phyloP scores from a whole-genome alignment of 1,140 invertebrate species.

The Hypothenemus hampei region DNA sequence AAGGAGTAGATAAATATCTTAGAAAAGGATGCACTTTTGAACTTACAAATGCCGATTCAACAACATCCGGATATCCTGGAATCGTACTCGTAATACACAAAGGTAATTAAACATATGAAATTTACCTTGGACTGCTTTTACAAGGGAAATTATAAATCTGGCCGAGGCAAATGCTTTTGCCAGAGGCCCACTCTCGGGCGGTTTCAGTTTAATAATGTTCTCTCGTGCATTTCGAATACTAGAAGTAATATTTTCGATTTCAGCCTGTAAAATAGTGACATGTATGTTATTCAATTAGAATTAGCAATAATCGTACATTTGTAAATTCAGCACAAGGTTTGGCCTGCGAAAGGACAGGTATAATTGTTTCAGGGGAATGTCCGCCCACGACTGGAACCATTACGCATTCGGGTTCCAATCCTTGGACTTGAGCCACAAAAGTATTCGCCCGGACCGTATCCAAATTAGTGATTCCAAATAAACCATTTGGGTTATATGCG shows the following conservation, averaged over 20 bases:
- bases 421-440: slow-evolving; percentile 55
- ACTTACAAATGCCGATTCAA: slow-evolving; percentile 54
- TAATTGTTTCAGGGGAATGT: slow-evolving; percentile 69
- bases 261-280: slow-evolving; percentile 39
- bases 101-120: not conserved
- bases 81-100: slow-evolving; percentile 25
- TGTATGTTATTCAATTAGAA: too few species aligned
- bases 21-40: slow-evolving; percentile 45
- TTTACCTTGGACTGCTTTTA: slow-evolving; percentile 42
- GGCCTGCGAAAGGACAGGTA: slow-evolving; percentile 74
- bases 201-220: slow-evolving; percentile 32
- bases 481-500: slow-evolving; percentile 60
- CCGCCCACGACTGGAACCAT: slow-evolving; percentile 80
- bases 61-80: slow-evolving; percentile 46
- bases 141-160: slow-evolving; percentile 53
- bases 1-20: slow-evolving; percentile 45
- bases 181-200: slow-evolving; percentile 42
- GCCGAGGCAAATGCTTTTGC: slow-evolving; percentile 53
- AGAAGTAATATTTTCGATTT: slow-evolving; percentile 44
- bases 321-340: slow-evolving; percentile 50
- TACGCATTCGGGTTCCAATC: slow-evolving; percentile 60
- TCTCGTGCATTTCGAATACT: slow-evolving; percentile 41
- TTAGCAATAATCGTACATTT: slow-evolving; percentile 38
- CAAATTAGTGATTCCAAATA: slow-evolving; percentile 76
- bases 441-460: slow-evolving; percentile 73